A percentile compares a stretch with the other conserved stretches of the same genome.
Evolutionary conservation across 1,140 invertebrate species (phyloP).

Genomic region (Nymphalis io): DNA sequence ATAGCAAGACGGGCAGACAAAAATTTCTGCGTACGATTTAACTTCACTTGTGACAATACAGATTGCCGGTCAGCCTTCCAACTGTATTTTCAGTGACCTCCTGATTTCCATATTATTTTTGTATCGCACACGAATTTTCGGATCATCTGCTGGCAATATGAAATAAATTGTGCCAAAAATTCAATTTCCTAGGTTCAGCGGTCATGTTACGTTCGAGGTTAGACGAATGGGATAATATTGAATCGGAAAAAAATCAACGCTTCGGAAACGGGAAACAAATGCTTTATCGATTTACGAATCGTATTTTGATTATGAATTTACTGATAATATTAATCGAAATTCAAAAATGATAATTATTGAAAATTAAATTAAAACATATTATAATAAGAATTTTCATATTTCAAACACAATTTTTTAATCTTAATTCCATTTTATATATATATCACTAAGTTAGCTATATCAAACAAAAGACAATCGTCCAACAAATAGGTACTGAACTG

Average conservation of each 20-base stretch:
- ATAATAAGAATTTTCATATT: too few species aligned
- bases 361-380: too few species aligned
- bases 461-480: too few species aligned
- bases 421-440: too few species aligned
- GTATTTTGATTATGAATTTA: neutral
- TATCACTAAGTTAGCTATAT: too few species aligned
- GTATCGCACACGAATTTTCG: conserved; percentile 19
- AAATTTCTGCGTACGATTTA: neutral
- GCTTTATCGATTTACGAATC: neutral
- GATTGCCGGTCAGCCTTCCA: neutral
- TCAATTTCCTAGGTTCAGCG: conserved; percentile 34
- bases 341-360: too few species aligned
- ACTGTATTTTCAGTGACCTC: conserved; percentile 11
- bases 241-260: conserved; percentile 1
- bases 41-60: neutral
- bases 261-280: neutral
- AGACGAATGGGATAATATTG: conserved; percentile 31
- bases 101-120: conserved; percentile 16
- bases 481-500: too few species aligned
- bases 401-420: too few species aligned
- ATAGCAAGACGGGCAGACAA: too few species aligned
- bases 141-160: conserved; percentile 36
- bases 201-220: conserved; percentile 27
- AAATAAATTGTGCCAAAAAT: conserved; percentile 41
- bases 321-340: too few species aligned